phyloP scores from a whole-genome alignment of 2,113 vertebrate genomes.

The Egretta garzetta region DNA sequence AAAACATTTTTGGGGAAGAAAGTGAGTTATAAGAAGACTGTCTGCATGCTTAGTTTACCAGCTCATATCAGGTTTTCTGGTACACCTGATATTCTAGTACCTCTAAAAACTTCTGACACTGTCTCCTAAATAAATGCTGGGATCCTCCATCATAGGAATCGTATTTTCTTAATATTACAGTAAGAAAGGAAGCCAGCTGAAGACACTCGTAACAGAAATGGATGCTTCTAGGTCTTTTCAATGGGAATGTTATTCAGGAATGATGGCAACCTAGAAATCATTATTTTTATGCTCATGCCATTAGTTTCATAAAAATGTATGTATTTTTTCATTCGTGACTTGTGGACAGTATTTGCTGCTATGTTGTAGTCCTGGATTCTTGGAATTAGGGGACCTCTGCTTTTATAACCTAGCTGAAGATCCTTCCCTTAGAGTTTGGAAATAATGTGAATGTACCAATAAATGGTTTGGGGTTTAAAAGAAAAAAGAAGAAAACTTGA shows the following conservation, averaged over 20 bases:
- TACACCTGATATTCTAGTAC: not conserved
- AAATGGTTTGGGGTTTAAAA: not conserved
- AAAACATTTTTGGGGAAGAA: not conserved
- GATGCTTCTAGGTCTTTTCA: not conserved
- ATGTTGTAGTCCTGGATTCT: not conserved
- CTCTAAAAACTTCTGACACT: not conserved
- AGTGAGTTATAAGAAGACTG: not conserved
- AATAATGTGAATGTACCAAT: not conserved
- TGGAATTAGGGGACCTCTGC: not conserved
- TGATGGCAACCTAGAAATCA: not conserved
- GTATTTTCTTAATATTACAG: not conserved
- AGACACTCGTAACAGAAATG: not conserved
- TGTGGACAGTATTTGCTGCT: not conserved
- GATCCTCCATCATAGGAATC: not conserved
- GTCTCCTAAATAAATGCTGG: not conserved
- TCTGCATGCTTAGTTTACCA: not conserved
- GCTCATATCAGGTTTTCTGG: not conserved
- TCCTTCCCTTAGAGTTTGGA: not conserved
- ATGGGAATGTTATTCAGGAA: not conserved
- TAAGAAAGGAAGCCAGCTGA: not conserved
- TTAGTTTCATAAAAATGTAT: not conserved
- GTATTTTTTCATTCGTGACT: not conserved
- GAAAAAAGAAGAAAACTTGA: not conserved
- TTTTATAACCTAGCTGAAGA: not conserved
- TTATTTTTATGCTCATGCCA: not conserved